phyloP scores from a whole-genome alignment of 2,797 vertebrate genomes.

The Syngnathus acus region DNA sequence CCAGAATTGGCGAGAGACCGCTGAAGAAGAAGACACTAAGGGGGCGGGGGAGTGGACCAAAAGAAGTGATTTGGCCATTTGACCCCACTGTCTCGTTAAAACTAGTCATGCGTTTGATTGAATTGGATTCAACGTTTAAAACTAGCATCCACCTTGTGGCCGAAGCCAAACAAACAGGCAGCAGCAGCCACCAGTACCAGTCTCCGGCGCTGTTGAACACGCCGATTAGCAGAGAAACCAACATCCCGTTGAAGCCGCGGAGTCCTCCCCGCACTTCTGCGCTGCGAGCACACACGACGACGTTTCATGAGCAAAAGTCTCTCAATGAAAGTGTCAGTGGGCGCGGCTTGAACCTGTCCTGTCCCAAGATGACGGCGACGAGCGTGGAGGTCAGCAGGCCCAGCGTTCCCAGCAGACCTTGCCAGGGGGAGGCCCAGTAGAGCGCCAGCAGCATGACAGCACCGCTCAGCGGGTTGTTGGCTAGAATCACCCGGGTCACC shows the following conservation, averaged over 20 bases:
- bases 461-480: constrained; percentile 70
- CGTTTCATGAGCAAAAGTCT: not conserved
- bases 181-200: constrained; percentile 73
- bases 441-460: constrained; percentile 61
- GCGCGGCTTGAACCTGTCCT: constrained; percentile 50
- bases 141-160: constrained; percentile 48
- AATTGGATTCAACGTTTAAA: too few species aligned
- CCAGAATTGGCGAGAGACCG: constrained; percentile 52
- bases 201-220: constrained; percentile 64
- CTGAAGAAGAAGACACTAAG: constrained; percentile 63
- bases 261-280: constrained; percentile 54
- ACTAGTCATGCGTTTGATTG: too few species aligned
- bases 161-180: constrained; percentile 59
- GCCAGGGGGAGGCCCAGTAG: constrained; percentile 66
- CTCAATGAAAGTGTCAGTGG: too few species aligned
- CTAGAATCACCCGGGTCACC: constrained; percentile 63
- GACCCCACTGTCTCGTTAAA: too few species aligned
- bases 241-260: constrained; percentile 69
- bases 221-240: constrained; percentile 70
- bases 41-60: not conserved
- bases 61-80: not conserved
- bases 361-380: constrained; percentile 61
- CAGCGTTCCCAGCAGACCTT: constrained; percentile 60
- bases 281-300: constrained; percentile 30
- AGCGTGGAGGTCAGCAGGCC: constrained; percentile 63